A percentile compares a stretch with the other conserved stretches of the same genome.
phyloP scores from a whole-genome alignment of 2,113 vertebrate species.

The Tricholaema leucomelas region DNA sequence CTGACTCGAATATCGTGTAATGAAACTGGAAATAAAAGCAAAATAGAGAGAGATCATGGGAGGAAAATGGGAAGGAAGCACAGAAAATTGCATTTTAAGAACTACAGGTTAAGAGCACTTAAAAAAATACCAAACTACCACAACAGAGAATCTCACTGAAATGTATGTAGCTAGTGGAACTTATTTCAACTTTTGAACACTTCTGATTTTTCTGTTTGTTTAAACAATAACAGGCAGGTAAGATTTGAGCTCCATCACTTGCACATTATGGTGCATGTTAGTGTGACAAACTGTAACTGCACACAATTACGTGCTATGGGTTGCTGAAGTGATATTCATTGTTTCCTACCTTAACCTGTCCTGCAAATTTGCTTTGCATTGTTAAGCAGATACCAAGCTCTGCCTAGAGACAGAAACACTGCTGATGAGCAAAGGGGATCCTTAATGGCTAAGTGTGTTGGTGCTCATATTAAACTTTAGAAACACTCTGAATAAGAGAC shows the following conservation, averaged over 20 bases:
- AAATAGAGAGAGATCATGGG: not conserved
- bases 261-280: not conserved
- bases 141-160: not conserved
- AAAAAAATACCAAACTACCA: not conserved
- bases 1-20: not conserved
- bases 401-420: not conserved
- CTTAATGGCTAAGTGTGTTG: not conserved
- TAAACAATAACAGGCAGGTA: not conserved
- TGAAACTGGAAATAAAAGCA: not conserved
- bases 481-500: conserved; percentile 11
- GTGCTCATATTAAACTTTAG: conserved; percentile 4
- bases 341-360: conserved; percentile 49
- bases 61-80: not conserved
- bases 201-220: not conserved
- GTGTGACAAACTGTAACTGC: not conserved
- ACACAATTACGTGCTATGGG: not conserved
- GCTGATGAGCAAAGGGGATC: not conserved
- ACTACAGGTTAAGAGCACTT: not conserved
- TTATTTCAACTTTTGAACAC: not conserved
- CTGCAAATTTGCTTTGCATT: conserved; percentile 43
- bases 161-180: not conserved
- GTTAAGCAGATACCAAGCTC: conserved; percentile 24
- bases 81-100: not conserved
- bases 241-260: not conserved
- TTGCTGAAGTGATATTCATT: conserved; percentile 22